Evolutionary conservation across 2,113 vertebrate species (phyloP).

Genomic region (Edolisoma coerulescens): DNA sequence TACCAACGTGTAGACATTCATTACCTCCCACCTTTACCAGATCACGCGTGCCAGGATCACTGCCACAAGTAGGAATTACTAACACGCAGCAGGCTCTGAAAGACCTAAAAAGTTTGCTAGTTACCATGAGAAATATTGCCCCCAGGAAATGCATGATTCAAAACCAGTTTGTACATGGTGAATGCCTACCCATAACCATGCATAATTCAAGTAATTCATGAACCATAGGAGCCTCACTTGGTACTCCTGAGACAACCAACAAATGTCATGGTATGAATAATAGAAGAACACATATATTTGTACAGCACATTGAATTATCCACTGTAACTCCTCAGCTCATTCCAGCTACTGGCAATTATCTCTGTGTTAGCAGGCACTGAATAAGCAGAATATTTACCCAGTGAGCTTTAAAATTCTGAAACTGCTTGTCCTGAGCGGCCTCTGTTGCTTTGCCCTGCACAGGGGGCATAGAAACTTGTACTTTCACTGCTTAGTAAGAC

Average conservation of each 20-base stretch:
- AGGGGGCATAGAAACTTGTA: neutral
- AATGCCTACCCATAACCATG: conserved; percentile 47
- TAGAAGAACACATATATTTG: conserved; percentile 53
- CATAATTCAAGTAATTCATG: conserved; percentile 64
- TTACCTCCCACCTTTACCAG: neutral
- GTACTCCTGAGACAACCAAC: conserved; percentile 56
- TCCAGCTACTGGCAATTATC: conserved; percentile 21
- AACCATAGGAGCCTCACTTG: conserved; percentile 54
- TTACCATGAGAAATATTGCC: conserved; percentile 41
- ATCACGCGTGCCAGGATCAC: neutral
- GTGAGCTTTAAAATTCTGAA: conserved; percentile 21
- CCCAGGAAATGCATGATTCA: conserved; percentile 38
- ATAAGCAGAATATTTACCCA: conserved; percentile 30
- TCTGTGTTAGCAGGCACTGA: neutral
- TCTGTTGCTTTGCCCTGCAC: neutral
- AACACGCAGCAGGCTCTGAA: neutral
- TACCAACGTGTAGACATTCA: neutral
- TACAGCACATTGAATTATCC: conserved; percentile 32
- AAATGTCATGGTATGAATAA: conserved; percentile 71
- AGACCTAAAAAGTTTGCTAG: conserved; percentile 22
- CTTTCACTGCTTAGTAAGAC: neutral
- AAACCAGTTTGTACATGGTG: conserved; percentile 2
- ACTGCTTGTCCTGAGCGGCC: neutral
- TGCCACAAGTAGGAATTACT: neutral
- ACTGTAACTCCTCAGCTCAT: conserved; percentile 14